Conservation (phyloP, 2,888 invertebrate genomes). For the Acronicta alni region DNA sequence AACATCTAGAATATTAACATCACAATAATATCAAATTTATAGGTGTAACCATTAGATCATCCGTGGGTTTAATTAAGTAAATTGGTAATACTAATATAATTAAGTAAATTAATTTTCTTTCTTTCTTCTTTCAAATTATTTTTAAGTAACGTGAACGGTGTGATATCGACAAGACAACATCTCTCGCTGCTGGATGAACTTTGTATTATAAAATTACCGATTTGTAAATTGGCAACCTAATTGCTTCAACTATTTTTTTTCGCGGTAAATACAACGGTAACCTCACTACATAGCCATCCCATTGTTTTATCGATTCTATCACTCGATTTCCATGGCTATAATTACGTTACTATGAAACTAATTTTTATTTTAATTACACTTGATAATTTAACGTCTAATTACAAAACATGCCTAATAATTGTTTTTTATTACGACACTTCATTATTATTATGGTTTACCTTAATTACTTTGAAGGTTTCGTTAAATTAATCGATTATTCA, state of each 20-base stretch:
- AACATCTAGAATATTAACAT: slow-evolving; percentile 13
- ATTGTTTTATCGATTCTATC: slow-evolving; percentile 40
- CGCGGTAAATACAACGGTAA: slow-evolving; percentile 13
- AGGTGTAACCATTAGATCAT: not conserved
- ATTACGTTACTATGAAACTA: slow-evolving; percentile 33
- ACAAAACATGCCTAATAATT: slow-evolving; percentile 18
- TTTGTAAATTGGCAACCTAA: slow-evolving; percentile 29
- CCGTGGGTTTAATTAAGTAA: not conserved
- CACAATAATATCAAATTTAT: no score
- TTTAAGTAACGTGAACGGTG: no score
- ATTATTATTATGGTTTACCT: slow-evolving; percentile 10
- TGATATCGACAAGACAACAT: no score
- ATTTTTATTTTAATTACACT: slow-evolving; percentile 21
- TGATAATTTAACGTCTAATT: slow-evolving; percentile 43
- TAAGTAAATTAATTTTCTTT: no score
- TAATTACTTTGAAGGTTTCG: not conserved
- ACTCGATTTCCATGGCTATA: slow-evolving; percentile 32
- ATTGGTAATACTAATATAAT: no score
- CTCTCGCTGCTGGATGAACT: no score
- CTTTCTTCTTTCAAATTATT: no score
- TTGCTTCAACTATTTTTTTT: slow-evolving; percentile 27
- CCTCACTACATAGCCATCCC: slow-evolving; percentile 22
- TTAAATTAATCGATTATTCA: slow-evolving; percentile 15
- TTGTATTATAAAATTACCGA: no score
- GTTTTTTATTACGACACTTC: slow-evolving; percentile 29